Evolutionary conservation across 2,113 vertebrate genomes (phyloP).

Genomic region (Colius striatus): DNA sequence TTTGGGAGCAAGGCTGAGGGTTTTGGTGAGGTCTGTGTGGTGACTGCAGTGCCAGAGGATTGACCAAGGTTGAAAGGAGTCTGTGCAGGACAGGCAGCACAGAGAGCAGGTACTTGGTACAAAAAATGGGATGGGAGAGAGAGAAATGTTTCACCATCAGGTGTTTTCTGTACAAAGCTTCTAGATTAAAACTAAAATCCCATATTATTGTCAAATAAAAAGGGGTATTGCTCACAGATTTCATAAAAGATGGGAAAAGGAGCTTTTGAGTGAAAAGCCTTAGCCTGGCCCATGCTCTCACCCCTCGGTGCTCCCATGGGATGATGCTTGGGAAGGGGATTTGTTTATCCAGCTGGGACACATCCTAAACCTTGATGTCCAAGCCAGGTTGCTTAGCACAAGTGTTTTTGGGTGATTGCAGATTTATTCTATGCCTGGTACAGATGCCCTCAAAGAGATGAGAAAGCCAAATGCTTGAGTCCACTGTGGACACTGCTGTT

Average conservation of each 20-base stretch:
- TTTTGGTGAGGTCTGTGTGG: neutral
- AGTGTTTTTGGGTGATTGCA: neutral
- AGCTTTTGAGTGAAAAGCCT: neutral
- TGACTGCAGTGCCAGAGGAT: fast-evolving
- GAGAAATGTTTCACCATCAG: neutral
- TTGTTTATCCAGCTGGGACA: neutral
- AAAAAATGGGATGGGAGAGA: neutral
- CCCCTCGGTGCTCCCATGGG: fast-evolving
- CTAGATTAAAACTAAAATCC: neutral
- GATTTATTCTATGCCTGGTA: neutral
- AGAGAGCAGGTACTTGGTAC: neutral
- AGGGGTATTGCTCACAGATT: neutral
- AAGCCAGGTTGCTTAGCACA: neutral
- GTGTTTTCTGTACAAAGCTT: neutral
- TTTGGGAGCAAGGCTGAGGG: neutral
- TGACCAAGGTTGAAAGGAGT: neutral
- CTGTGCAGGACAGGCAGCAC: neutral
- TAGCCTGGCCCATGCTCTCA: neutral
- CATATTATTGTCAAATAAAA: neutral
- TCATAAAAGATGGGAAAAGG: neutral
- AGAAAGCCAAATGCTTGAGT: neutral
- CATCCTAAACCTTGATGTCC: neutral
- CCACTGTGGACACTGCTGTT: neutral
- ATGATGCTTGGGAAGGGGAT: neutral
- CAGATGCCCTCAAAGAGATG: neutral